phyloP scores from a whole-genome alignment of 2,888 invertebrate species.

The Ennomos fuscantarius region DNA sequence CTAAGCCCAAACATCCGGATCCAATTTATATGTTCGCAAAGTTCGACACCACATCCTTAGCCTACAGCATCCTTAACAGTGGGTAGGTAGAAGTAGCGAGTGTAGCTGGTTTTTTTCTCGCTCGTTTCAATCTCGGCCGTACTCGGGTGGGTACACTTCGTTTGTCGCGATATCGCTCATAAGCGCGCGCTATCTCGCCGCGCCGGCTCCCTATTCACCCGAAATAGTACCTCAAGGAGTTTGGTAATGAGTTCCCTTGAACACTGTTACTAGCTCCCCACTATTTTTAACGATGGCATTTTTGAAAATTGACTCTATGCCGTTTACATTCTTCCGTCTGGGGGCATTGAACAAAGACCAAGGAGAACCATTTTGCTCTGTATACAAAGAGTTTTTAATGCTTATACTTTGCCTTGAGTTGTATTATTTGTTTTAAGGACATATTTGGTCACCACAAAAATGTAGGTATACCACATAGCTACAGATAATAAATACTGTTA shows the following conservation, averaged over 20 bases:
- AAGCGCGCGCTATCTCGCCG: slow-evolving; percentile 74
- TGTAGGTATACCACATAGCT: too few species aligned
- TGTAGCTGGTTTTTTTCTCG: slow-evolving; percentile 30
- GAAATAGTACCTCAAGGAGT: slow-evolving; percentile 82
- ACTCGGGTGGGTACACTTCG: slow-evolving; percentile 62
- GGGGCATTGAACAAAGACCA: slow-evolving; percentile 33
- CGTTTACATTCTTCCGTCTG: slow-evolving; percentile 43
- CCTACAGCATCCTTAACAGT: slow-evolving; percentile 34
- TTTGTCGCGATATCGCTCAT: slow-evolving; percentile 81
- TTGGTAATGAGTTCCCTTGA: slow-evolving; percentile 80
- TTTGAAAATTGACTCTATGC: slow-evolving; percentile 64
- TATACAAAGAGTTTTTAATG: slow-evolving; percentile 21
- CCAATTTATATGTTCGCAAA: slow-evolving; percentile 42
- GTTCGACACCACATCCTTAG: slow-evolving; percentile 41
- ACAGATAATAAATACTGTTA: too few species aligned
- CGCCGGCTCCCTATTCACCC: slow-evolving; percentile 75
- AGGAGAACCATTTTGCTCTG: slow-evolving; percentile 29
- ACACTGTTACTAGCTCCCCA: slow-evolving; percentile 65
- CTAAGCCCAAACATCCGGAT: slow-evolving; percentile 38
- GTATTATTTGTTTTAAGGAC: slow-evolving; percentile 33
- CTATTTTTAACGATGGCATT: slow-evolving; percentile 72
- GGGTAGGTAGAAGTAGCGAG: slow-evolving; percentile 18
- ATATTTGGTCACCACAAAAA: slow-evolving; percentile 7
- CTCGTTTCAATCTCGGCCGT: slow-evolving; percentile 34
- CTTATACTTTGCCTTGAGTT: slow-evolving; percentile 26